These are phyloP conservation scores for Ganaspis sp. DNA, from an alignment of 1,140 invertebrate species.

Conservation along the genomic window DNA sequence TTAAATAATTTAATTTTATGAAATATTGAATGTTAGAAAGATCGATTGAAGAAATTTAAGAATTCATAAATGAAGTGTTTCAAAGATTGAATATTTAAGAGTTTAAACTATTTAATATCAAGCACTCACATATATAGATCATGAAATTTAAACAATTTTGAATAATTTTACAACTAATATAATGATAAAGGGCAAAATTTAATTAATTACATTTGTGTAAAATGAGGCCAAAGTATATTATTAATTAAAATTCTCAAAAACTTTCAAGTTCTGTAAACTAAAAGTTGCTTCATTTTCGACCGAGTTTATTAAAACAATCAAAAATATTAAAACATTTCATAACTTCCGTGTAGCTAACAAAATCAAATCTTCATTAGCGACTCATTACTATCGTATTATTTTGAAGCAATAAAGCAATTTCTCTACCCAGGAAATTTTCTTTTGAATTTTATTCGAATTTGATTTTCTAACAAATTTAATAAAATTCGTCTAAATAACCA, in stretches of 20 bases:
- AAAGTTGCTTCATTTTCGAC: background rate
- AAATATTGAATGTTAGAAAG: background rate
- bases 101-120: background rate
- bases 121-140: background rate
- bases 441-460: too few relatives aligned
- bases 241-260: background rate
- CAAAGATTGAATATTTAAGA: background rate
- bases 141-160: background rate
- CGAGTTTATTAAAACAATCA: background rate
- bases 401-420: too few relatives aligned
- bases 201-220: background rate
- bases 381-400: too few relatives aligned
- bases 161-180: background rate
- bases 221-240: background rate
- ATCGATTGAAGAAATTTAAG: background rate
- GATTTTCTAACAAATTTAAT: too few relatives aligned
- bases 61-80: background rate
- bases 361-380: too few relatives aligned
- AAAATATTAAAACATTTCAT: background rate
- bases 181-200: background rate
- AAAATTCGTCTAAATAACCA: too few relatives aligned
- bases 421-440: too few relatives aligned
- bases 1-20: background rate
- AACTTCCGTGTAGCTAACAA: background rate
- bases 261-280: background rate